These are phyloP conservation scores for Plectrocnemia conspersa DNA, from an alignment of 1,140 invertebrate genomes.

Conservation along the genomic window DNA sequence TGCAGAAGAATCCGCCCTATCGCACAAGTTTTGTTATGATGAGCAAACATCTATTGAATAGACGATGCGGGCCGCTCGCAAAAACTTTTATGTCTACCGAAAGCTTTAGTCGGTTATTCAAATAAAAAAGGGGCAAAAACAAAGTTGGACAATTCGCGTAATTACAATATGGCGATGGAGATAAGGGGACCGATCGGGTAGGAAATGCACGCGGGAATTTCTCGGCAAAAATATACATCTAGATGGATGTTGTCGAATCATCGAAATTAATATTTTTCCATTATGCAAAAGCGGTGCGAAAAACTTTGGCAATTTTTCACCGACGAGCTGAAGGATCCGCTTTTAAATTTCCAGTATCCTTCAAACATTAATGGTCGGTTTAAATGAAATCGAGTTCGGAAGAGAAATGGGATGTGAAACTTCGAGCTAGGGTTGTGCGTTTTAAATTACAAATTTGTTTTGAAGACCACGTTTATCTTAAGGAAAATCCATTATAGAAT, in stretches of 20 bases:
- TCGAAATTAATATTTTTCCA: constrained; percentile 21
- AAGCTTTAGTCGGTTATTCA: neutral
- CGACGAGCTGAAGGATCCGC: neutral
- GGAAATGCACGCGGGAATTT: too few species aligned
- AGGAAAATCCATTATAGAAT: too few species aligned
- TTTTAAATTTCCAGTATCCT: neutral
- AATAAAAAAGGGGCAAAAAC: neutral
- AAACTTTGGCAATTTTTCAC: constrained; percentile 14
- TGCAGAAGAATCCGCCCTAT: constrained; percentile 28
- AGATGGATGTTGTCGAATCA: constrained; percentile 17
- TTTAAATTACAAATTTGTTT: too few species aligned
- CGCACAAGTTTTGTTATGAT: constrained; percentile 24
- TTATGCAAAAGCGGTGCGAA: constrained; percentile 16
- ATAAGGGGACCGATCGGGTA: too few species aligned
- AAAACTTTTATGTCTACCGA: neutral
- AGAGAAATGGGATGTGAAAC: too few species aligned
- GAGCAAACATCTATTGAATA: constrained; percentile 29
- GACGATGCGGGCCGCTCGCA: constrained; percentile 29
- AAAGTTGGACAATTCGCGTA: too few species aligned
- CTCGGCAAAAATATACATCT: too few species aligned
- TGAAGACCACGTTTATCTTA: neutral
- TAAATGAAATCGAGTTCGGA: neutral
- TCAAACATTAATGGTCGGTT: neutral
- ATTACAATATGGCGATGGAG: too few species aligned
- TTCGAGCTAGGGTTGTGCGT: too few species aligned